Conservation (phyloP, 2,797 vertebrate genomes). For the Huso huso region DNA sequence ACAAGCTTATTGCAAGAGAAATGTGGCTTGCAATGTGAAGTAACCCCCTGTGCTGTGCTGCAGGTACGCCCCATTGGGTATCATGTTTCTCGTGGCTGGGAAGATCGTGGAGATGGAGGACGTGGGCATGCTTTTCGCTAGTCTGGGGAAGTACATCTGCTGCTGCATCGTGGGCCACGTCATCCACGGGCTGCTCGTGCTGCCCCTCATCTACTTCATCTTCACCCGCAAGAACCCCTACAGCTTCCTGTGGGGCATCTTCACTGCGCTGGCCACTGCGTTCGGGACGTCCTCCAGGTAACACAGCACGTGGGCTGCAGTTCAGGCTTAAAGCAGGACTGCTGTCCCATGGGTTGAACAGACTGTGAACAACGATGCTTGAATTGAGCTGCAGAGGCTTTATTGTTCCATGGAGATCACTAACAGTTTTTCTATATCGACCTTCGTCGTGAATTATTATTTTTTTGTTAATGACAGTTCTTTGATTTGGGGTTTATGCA, state of each 20-base stretch:
- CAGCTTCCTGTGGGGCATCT: constrained; percentile 76
- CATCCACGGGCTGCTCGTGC: constrained; percentile 70
- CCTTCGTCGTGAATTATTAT: no score
- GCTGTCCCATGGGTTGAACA: no score
- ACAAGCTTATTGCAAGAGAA: no score
- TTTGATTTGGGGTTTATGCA: no score
- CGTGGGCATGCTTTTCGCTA: constrained; percentile 60
- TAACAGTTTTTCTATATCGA: no score
- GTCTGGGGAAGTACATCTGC: constrained; percentile 78
- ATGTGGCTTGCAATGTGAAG: no score
- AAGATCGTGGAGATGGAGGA: constrained; percentile 83
- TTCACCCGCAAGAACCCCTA: constrained; percentile 80
- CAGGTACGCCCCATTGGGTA: constrained; percentile 84
- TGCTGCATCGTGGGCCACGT: constrained; percentile 77
- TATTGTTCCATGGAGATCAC: no score
- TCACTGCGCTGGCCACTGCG: constrained; percentile 71
- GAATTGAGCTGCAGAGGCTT: no score
- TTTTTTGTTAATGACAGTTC: no score
- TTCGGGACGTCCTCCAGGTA: constrained; percentile 87
- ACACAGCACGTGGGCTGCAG: not conserved
- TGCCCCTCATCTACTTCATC: constrained; percentile 74
- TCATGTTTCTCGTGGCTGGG: constrained; percentile 82
- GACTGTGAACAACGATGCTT: no score
- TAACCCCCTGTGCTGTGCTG: not conserved
- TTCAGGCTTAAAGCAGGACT: not conserved